Percentiles rank a stretch among this genome's conserved stretches.
These are phyloP conservation scores for Toxonevra muliebris DNA, from an alignment of 2,888 invertebrate genomes.

Conservation along the genomic window DNA sequence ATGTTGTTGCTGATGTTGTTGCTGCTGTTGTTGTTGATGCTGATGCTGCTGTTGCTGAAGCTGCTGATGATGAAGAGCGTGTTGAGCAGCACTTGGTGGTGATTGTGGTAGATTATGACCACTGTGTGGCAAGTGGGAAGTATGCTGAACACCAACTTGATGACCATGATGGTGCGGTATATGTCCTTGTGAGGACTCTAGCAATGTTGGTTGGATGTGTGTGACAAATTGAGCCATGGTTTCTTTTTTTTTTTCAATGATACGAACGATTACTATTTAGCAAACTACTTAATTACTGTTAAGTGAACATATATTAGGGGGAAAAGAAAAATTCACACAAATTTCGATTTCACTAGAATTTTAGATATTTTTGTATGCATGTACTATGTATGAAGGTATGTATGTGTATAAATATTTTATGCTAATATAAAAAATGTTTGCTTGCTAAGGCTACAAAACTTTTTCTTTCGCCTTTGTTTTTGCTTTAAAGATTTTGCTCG, in stretches of 20 bases:
- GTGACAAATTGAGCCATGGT: slow-evolving; percentile 71
- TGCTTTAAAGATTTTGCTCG: no score
- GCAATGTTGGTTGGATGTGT: slow-evolving; percentile 69
- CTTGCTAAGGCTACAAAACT: no score
- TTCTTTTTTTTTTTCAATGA: neutral
- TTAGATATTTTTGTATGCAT: no score
- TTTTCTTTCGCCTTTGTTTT: no score
- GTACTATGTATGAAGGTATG: no score
- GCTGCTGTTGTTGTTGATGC: slow-evolving; percentile 38
- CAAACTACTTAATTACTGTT: no score
- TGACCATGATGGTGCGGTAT: slow-evolving; percentile 68
- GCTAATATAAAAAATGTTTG: no score
- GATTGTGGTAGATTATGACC: slow-evolving; percentile 66
- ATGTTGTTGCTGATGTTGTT: slow-evolving; percentile 21
- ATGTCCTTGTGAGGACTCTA: slow-evolving; percentile 70
- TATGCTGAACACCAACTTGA: slow-evolving; percentile 64
- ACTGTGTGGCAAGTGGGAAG: slow-evolving; percentile 64
- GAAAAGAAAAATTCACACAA: no score
- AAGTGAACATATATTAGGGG: no score
- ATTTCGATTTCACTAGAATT: no score
- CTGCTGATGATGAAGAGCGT: slow-evolving; percentile 47
- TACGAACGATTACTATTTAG: no score
- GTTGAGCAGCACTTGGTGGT: slow-evolving; percentile 58
- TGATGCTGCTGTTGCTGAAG: slow-evolving; percentile 41
- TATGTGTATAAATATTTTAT: no score